These are phyloP conservation scores for Olivierus martensii DNA, from an alignment of 1,140 invertebrate genomes.

Conservation along the genomic window DNA sequence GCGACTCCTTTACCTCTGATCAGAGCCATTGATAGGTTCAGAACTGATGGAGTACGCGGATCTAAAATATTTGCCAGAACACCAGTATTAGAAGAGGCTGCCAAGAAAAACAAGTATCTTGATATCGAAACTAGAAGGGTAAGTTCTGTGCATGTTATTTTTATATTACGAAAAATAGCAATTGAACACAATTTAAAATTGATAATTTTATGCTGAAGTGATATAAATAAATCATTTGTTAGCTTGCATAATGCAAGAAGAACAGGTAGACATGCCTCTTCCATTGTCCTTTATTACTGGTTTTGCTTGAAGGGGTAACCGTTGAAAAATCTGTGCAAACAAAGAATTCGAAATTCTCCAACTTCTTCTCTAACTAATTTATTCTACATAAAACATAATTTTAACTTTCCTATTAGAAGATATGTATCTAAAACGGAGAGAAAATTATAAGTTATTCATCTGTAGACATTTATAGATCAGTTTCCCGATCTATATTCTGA, in stretches of 20 bases:
- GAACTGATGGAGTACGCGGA: constrained; percentile 39
- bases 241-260: too few relatives aligned
- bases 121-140: constrained; percentile 78
- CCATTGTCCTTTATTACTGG: neutral
- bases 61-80: constrained; percentile 56
- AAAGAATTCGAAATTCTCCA: neutral
- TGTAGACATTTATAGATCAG: too few relatives aligned
- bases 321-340: neutral
- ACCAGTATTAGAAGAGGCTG: constrained; percentile 49
- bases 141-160: constrained; percentile 25
- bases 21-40: constrained; percentile 26
- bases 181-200: neutral
- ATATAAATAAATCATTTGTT: too few relatives aligned
- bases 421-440: too few relatives aligned
- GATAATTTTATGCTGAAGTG: neutral
- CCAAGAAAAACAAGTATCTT: constrained; percentile 43
- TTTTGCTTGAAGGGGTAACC: neutral
- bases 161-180: neutral
- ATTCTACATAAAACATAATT: too few relatives aligned
- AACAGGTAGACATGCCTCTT: too few relatives aligned
- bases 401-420: too few relatives aligned
- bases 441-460: too few relatives aligned
- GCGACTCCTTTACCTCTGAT: constrained; percentile 32
- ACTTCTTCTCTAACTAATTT: too few relatives aligned
- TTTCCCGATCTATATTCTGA: too few relatives aligned